Percentiles rank a stretch among this genome's conserved stretches.
Evolutionary conservation across 2,888 invertebrate species (phyloP).

Genomic region (Halictus ligatus): DNA sequence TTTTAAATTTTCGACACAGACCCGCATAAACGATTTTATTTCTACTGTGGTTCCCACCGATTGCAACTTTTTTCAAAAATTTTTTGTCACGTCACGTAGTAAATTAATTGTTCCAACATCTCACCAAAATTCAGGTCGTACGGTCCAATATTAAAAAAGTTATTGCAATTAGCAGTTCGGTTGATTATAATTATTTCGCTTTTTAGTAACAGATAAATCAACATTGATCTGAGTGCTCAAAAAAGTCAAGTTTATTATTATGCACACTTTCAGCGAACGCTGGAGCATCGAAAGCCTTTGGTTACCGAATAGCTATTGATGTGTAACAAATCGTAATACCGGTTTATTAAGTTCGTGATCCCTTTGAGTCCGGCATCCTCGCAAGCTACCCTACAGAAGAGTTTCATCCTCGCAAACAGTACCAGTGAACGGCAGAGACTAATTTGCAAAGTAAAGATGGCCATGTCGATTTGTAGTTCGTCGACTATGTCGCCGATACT

Average conservation of each 20-base stretch:
- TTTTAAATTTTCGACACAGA: neutral
- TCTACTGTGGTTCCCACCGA: no score
- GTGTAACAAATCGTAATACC: neutral
- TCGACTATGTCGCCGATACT: neutral
- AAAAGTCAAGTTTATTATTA: neutral
- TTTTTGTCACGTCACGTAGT: no score
- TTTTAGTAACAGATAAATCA: neutral
- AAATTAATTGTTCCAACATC: no score
- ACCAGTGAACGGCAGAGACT: neutral
- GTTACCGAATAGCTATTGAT: neutral
- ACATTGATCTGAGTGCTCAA: neutral
- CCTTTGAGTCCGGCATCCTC: neutral
- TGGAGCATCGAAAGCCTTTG: neutral
- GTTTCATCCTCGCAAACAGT: neutral
- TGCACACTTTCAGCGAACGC: neutral
- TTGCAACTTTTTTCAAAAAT: no score
- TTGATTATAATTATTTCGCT: neutral
- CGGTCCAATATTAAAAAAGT: no score
- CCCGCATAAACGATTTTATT: no score
- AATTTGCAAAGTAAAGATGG: neutral
- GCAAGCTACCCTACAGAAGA: neutral
- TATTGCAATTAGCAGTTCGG: neutral
- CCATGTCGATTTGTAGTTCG: neutral
- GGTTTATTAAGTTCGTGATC: slow-evolving; percentile 1
- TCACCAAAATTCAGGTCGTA: no score